Conservation (phyloP, 2,888 invertebrate species). For the Penaeus monodon region DNA sequence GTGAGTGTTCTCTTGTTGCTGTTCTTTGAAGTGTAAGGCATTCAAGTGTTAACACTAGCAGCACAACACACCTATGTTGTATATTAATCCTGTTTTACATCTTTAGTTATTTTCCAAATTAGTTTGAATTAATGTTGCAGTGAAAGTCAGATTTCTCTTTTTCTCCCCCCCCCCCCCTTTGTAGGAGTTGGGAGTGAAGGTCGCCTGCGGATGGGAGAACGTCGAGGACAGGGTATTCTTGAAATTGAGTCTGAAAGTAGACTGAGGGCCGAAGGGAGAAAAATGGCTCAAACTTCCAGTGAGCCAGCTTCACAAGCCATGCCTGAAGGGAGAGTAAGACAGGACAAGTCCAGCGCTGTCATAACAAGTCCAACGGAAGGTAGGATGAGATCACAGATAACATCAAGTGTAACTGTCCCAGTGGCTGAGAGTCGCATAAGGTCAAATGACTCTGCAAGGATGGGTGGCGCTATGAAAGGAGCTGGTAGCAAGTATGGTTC, state of each 20-base stretch:
- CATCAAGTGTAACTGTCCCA: slow-evolving; percentile 35
- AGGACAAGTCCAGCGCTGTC: slow-evolving; percentile 34
- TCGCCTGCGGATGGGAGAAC: slow-evolving; percentile 45
- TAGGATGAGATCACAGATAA: slow-evolving; percentile 24
- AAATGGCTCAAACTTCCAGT: background rate
- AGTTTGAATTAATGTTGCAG: background rate
- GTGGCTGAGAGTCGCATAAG: slow-evolving; percentile 25
- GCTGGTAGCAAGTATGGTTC: slow-evolving; percentile 22
- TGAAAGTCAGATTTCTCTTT: background rate
- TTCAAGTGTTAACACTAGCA: background rate
- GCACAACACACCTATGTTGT: background rate
- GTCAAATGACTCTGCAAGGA: slow-evolving; percentile 20
- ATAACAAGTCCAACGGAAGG: slow-evolving; percentile 48
- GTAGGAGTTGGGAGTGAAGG: slow-evolving; percentile 53
- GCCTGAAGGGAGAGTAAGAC: slow-evolving; percentile 21
- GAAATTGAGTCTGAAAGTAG: slow-evolving; percentile 42
- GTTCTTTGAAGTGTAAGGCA: background rate
- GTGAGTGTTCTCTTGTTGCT: slow-evolving; percentile 13
- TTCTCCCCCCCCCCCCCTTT: background rate
- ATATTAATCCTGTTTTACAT: background rate
- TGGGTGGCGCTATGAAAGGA: slow-evolving; percentile 9
- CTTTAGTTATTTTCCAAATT: background rate
- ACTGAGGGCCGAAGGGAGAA: slow-evolving; percentile 27
- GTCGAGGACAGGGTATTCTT: slow-evolving; percentile 42
- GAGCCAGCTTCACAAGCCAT: background rate